Percentiles rank a stretch among this genome's conserved stretches.
These are phyloP conservation scores for Telmatherina bonti DNA, from an alignment of 2,797 vertebrate species.

Conservation along the genomic window DNA sequence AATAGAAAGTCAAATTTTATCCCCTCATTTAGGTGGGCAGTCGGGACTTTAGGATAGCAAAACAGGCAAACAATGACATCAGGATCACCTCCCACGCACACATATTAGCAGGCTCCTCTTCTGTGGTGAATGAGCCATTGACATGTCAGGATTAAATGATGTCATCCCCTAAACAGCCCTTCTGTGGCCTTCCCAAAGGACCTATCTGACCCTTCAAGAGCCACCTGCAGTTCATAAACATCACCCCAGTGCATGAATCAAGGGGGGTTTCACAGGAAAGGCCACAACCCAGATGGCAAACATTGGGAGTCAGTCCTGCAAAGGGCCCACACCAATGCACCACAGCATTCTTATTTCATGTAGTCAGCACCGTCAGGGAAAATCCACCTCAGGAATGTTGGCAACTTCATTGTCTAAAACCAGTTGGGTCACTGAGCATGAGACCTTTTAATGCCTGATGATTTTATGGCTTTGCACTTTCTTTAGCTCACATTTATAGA, in stretches of 20 bases:
- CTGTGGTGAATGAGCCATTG: slow-evolving; percentile 45
- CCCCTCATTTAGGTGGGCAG: slow-evolving; percentile 60
- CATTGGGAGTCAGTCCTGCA: slow-evolving; percentile 37
- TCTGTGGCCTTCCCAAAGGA: slow-evolving; percentile 61
- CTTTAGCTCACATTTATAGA: slow-evolving; percentile 4
- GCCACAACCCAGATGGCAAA: slow-evolving; percentile 56
- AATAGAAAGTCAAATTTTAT: slow-evolving; percentile 51
- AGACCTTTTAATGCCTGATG: slow-evolving; percentile 13
- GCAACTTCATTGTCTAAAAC: slow-evolving; percentile 20
- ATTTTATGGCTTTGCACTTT: neutral
- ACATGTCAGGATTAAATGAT: slow-evolving; percentile 72
- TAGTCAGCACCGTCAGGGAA: slow-evolving; percentile 58
- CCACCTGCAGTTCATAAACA: slow-evolving; percentile 78
- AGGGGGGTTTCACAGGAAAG: slow-evolving; percentile 53
- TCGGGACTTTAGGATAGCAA: slow-evolving; percentile 22
- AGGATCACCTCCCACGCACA: slow-evolving; percentile 42
- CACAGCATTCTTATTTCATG: slow-evolving; percentile 64
- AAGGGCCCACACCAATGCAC: slow-evolving; percentile 24
- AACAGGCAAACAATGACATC: slow-evolving; percentile 68
- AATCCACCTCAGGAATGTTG: slow-evolving; percentile 52
- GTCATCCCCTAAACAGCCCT: slow-evolving; percentile 70
- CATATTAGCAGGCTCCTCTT: slow-evolving; percentile 14
- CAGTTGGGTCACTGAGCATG: slow-evolving; percentile 18
- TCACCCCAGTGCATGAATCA: slow-evolving; percentile 19
- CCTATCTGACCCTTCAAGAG: slow-evolving; percentile 63